Evolutionary conservation across 2,113 vertebrate species (phyloP).

Genomic region (Phrynosoma platyrhinos): DNA sequence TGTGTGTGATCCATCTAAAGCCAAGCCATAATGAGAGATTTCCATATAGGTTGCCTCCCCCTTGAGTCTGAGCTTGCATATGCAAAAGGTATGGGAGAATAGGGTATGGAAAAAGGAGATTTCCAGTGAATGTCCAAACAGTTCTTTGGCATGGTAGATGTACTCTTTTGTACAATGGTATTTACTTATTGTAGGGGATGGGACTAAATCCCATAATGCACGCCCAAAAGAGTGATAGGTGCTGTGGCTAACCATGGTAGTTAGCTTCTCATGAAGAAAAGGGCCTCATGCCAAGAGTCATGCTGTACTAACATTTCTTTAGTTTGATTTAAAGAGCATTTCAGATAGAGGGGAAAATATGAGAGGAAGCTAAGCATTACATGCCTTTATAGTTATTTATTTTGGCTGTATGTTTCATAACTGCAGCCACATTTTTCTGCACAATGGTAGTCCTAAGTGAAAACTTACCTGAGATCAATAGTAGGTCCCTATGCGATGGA

Average conservation of each 20-base stretch:
- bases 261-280: background rate
- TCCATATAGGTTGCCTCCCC: background rate
- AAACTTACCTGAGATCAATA: background rate
- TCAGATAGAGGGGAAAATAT: conserved; percentile 27
- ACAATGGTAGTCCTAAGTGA: background rate
- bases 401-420: conserved; percentile 33
- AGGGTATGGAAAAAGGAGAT: background rate
- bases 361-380: conserved; percentile 32
- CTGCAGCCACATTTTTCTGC: background rate
- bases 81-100: background rate
- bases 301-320: background rate
- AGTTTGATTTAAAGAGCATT: background rate
- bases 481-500: background rate
- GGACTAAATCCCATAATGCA: background rate
- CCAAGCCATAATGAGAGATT: background rate
- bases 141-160: background rate
- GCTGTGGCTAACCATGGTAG: background rate
- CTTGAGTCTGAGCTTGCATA: background rate
- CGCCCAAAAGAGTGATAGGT: background rate
- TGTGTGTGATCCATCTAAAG: background rate
- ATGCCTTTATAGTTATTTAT: conserved; percentile 35
- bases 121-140: too few relatives aligned
- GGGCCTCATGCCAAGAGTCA: background rate
- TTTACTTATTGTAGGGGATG: background rate
- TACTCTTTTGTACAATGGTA: background rate